Base-by-base conservation (phyloP, 2,888 invertebrate species). In the Loripinus fragilis region DNA sequence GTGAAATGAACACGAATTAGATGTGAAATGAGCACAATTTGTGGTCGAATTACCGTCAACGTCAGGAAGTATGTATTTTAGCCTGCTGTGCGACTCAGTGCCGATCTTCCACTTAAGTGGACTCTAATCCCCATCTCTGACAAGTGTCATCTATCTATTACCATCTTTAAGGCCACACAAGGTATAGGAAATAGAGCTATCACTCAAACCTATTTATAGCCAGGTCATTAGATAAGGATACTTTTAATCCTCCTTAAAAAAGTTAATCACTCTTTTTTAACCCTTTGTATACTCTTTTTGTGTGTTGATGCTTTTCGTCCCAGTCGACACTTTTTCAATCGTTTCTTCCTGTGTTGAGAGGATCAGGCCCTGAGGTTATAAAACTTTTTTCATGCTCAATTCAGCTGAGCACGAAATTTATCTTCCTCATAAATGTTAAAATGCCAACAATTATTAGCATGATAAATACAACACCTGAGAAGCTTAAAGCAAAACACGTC, bases 61-160 rank as follows among this genome's bases (percentile, higher is more conserved):
- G 60, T 60, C 60, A 60, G 60, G 60, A 60, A 60, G 60, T 60
- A 60, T 60, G 60, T 60, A 60, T 60, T 60, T 60, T 60, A 2
- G 20, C 60, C 60, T 20, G 60, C 60, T 60, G 60, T 5, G 60
- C 7, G 60, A 20, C 60, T 33, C 60, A 60, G 60, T 60, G 60
- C 60, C 60, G 3, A 60, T 33, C 60, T 60, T 60, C 60, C 60
- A 60, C 33, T 60, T 60, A 60, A 60, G 17, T 60, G 60, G 33
- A 33, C 33, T 60, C n/a, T 60, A 60, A 60, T 60, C 60, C 60
- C 60, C 17, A 33, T 20, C 20, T 10, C 60, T 60, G 60, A 60
- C 60, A 60, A 60, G 60, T 60, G 60, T 60, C 60, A 60, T 60
- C 60, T 60, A 60, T 60, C 60, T 60, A 33, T 60, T 60, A 60